Evolutionary conservation across 2,888 invertebrate genomes (phyloP).

Genomic region (Cybosia mesomella): DNA sequence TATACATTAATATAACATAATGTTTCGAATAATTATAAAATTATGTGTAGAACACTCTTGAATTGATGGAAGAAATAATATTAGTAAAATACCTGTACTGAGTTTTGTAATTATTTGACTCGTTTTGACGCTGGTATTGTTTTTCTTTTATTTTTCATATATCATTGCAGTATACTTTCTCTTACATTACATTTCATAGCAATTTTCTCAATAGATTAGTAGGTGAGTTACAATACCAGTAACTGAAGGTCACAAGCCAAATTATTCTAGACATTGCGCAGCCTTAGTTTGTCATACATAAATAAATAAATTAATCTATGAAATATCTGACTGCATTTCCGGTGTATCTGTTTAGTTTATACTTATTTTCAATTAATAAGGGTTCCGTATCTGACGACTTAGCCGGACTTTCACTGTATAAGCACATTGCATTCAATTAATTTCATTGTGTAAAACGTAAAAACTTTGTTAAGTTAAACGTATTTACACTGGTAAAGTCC

Average conservation of each 20-base stretch:
- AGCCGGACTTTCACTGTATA: background rate
- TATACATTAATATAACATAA: slow-evolving; percentile 32
- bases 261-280: slow-evolving; percentile 3
- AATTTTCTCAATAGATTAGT: slow-evolving; percentile 18
- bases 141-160: slow-evolving; percentile 20
- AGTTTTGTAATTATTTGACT: slow-evolving; percentile 40
- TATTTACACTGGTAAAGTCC: background rate
- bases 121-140: slow-evolving; percentile 39
- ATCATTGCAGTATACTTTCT: slow-evolving; percentile 17
- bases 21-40: slow-evolving; percentile 40
- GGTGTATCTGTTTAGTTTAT: slow-evolving; percentile 12
- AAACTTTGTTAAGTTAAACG: background rate
- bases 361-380: slow-evolving; percentile 6
- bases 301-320: background rate
- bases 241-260: background rate
- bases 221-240: slow-evolving; percentile 15
- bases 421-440: too few relatives aligned
- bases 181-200: slow-evolving; percentile 16
- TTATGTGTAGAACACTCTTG: slow-evolving; percentile 14
- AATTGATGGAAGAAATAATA: slow-evolving; percentile 20
- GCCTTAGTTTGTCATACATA: slow-evolving; percentile 5
- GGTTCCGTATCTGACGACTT: slow-evolving; percentile 9
- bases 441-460: too few relatives aligned
- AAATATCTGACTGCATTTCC: background rate
- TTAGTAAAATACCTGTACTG: slow-evolving; percentile 30